Conservation (phyloP, 2,888 invertebrate genomes). For the Ctenicera cuprea region DNA sequence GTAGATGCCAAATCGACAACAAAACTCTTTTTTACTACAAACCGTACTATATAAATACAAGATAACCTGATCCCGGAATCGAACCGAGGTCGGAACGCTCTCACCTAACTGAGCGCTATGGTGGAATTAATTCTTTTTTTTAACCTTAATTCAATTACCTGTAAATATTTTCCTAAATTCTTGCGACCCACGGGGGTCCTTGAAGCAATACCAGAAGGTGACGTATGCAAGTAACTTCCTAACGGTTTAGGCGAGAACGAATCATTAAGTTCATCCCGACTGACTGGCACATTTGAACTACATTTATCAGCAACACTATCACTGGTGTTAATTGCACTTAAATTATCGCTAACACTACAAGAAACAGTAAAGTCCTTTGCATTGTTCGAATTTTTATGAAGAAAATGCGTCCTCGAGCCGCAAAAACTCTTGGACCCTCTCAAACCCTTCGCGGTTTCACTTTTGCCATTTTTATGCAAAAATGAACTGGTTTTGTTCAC, state of each 20-base stretch:
- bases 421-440: conserved; percentile 66
- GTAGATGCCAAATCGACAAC: no score
- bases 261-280: conserved; percentile 14
- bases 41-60: no score
- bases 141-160: conserved; percentile 61
- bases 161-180: conserved; percentile 69
- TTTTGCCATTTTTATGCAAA: conserved; percentile 39
- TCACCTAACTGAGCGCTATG: no score
- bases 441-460: conserved; percentile 59
- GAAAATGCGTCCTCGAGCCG: conserved; percentile 48
- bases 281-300: conserved; percentile 14
- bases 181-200: conserved; percentile 70
- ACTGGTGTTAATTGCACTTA: conserved; percentile 48
- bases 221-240: conserved; percentile 69
- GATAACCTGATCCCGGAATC: no score
- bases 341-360: conserved; percentile 50
- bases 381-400: conserved; percentile 12
- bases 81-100: no score
- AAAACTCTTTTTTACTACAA: no score
- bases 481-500: conserved; percentile 55
- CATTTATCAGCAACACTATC: conserved; percentile 53
- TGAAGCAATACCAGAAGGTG: conserved; percentile 69
- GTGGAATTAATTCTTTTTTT: no score
- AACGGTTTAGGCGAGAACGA: conserved; percentile 62
- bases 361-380: conserved; percentile 17